Percentiles rank a stretch among this genome's conserved stretches.
Conservation (phyloP, 2,888 invertebrate genomes). For the Prionchulus punctatus region DNA sequence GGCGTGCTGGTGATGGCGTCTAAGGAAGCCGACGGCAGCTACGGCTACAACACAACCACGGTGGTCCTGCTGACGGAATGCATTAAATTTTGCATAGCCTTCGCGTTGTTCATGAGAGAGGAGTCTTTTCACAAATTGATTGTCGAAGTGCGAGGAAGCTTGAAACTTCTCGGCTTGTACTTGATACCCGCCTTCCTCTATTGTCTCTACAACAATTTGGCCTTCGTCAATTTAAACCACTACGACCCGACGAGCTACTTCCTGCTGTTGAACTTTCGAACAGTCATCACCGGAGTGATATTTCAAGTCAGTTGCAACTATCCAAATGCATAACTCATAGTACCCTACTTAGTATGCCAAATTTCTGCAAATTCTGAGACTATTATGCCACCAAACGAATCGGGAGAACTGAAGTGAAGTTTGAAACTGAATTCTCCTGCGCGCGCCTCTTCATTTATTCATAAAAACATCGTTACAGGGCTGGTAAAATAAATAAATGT, state of each 20-base stretch:
- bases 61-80: neutral
- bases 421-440: no score
- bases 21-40: neutral
- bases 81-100: neutral
- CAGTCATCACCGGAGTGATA: conserved; percentile 73
- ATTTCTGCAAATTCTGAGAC: no score
- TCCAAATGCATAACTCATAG: no score
- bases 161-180: conserved; percentile 40
- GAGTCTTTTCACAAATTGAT: neutral
- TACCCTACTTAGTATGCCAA: no score
- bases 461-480: no score
- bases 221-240: conserved; percentile 69
- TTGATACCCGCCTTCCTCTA: conserved; percentile 78
- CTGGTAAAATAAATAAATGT: no score
- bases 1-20: neutral
- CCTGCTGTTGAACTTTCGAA: conserved; percentile 68
- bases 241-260: conserved; percentile 92
- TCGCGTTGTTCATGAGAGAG: neutral
- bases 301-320: no score
- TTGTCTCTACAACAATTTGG: conserved; percentile 81
- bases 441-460: no score
- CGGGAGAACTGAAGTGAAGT: no score
- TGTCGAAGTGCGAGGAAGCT: neutral
- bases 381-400: no score
- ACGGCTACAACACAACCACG: neutral